phyloP scores from a whole-genome alignment of 2,888 invertebrate genomes.

The Trissonchulus latispiculum region DNA sequence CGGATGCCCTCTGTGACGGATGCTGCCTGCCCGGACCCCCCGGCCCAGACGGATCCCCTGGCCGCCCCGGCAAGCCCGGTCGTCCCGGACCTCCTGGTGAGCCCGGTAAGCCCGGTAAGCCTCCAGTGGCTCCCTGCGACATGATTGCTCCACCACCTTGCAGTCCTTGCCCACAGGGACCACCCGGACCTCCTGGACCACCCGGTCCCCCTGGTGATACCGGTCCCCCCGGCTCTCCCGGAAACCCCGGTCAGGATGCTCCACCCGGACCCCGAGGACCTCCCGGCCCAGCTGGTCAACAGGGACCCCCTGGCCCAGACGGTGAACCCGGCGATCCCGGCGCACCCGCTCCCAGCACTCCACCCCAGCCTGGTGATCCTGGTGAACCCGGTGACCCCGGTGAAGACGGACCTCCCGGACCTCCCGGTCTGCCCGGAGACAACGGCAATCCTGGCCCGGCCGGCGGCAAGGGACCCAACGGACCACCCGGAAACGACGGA shows the following conservation, averaged over 20 bases:
- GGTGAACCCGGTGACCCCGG: slow-evolving; percentile 27
- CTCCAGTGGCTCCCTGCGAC: slow-evolving; percentile 19
- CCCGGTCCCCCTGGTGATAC: slow-evolving; percentile 15
- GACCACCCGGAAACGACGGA: slow-evolving; percentile 34
- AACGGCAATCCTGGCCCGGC: slow-evolving; percentile 37
- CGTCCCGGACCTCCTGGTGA: slow-evolving; percentile 38
- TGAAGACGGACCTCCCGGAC: slow-evolving; percentile 20
- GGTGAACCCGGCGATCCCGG: slow-evolving; percentile 37
- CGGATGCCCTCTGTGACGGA: slow-evolving; percentile 9
- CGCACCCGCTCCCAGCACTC: slow-evolving; percentile 33
- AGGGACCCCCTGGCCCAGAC: slow-evolving; percentile 26
- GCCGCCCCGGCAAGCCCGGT: slow-evolving; percentile 37
- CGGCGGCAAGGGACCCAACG: slow-evolving; percentile 32
- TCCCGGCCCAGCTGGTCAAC: slow-evolving; percentile 10
- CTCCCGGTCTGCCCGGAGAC: slow-evolving; percentile 28
- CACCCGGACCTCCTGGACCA: slow-evolving; percentile 33
- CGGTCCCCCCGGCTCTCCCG: slow-evolving; percentile 13
- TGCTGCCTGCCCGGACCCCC: slow-evolving; percentile 36
- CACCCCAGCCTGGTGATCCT: slow-evolving; percentile 25
- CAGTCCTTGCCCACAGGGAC: slow-evolving; percentile 35
- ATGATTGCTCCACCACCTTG: slow-evolving; percentile 13
- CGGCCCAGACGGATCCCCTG: slow-evolving; percentile 33
- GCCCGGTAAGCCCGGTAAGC: slow-evolving; percentile 28
- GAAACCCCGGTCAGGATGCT: slow-evolving; percentile 13
- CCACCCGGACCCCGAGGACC: slow-evolving; percentile 14